phyloP scores from a whole-genome alignment of 2,888 invertebrate genomes.

The Gari tellinella region DNA sequence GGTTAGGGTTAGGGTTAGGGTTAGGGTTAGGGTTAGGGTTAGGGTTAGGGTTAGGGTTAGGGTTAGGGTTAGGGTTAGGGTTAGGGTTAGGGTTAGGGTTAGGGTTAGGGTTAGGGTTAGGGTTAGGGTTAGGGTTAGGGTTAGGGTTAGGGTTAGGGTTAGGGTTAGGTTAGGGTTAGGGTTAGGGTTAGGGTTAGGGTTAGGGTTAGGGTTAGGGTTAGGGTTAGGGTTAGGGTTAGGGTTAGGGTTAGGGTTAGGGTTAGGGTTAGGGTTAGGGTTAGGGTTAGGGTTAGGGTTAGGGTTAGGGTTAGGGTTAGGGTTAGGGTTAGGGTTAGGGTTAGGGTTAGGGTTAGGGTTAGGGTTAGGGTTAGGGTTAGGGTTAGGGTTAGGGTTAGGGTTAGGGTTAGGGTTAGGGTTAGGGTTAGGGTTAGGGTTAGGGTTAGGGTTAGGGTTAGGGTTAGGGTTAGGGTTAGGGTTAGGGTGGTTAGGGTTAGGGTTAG shows the following conservation, averaged over 20 bases:
- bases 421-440: constrained; percentile 38
- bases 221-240: constrained; percentile 61
- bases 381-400: constrained; percentile 64
- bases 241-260: constrained; percentile 66
- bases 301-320: constrained; percentile 48
- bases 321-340: constrained; percentile 58
- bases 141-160: constrained; percentile 65
- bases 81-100: constrained; percentile 49
- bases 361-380: constrained; percentile 50
- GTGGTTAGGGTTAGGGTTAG: constrained; percentile 53
- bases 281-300: constrained; percentile 64
- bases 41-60: constrained; percentile 55
- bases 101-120: constrained; percentile 58
- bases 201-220: constrained; percentile 63
- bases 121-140: constrained; percentile 66
- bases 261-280: constrained; percentile 65
- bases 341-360: constrained; percentile 64
- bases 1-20: constrained; percentile 59
- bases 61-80: constrained; percentile 55
- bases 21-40: constrained; percentile 61
- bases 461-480: too few relatives aligned
- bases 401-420: constrained; percentile 50
- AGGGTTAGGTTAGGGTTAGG: too few relatives aligned
- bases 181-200: constrained; percentile 61
- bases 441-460: constrained; percentile 33